phyloP scores from a whole-genome alignment of 2,797 vertebrate genomes.

The Leuciscus waleckii region DNA sequence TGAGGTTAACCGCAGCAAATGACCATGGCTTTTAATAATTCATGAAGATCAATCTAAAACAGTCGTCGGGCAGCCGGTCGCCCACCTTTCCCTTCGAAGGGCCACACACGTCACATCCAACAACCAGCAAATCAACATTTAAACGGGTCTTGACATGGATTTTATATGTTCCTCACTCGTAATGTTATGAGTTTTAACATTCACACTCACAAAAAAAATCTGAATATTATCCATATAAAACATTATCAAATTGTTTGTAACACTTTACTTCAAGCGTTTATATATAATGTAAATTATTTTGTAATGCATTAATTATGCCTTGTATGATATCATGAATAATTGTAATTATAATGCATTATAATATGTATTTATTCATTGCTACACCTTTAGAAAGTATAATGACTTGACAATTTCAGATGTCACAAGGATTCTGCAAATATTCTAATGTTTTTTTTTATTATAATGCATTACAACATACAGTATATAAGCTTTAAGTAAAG shows the following conservation, averaged over 20 bases:
- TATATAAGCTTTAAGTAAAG: not conserved
- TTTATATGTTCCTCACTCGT: not conserved
- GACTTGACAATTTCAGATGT: too few species aligned
- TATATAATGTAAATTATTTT: not conserved
- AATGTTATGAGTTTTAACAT: not conserved
- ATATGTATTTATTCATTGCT: not conserved
- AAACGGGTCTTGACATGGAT: constrained; percentile 11
- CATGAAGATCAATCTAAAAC: constrained; percentile 46
- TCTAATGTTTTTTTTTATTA: not conserved
- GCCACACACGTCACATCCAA: not conserved
- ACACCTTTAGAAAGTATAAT: not conserved
- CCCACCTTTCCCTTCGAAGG: not conserved
- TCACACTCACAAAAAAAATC: too few species aligned
- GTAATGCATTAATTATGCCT: not conserved
- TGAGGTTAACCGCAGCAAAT: constrained; percentile 61
- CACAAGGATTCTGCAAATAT: not conserved
- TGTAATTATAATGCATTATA: not conserved
- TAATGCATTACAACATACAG: not conserved
- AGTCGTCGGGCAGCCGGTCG: not conserved
- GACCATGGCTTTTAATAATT: constrained; percentile 59
- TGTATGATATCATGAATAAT: not conserved
- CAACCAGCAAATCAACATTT: constrained; percentile 24
- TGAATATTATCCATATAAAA: not conserved
- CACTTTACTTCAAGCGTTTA: not conserved
- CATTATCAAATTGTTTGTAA: not conserved